phyloP scores from a whole-genome alignment of 2,797 vertebrate genomes.

The Sylvilagus floridanus region DNA sequence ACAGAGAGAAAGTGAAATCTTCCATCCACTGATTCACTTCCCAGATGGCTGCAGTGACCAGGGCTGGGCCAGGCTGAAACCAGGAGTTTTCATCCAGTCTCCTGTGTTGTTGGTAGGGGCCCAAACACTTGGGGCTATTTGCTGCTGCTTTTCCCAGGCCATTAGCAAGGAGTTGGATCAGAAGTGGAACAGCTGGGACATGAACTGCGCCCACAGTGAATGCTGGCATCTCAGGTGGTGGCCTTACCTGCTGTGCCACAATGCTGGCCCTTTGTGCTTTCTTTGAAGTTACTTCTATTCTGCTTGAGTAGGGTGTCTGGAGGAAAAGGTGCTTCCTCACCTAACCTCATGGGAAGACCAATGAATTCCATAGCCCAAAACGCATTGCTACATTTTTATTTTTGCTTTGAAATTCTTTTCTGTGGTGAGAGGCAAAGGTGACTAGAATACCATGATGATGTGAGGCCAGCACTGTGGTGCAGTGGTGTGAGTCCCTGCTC shows the following conservation, averaged over 20 bases:
- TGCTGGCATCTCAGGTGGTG: background rate
- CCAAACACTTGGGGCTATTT: no score
- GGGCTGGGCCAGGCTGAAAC: no score
- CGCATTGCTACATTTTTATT: background rate
- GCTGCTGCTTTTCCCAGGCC: no score
- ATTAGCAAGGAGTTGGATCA: no score
- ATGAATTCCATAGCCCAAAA: background rate
- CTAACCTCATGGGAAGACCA: background rate
- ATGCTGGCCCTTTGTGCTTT: background rate
- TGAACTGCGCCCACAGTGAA: background rate
- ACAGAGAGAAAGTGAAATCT: no score
- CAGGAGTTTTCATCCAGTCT: no score
- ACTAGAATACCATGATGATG: background rate
- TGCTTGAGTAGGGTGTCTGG: background rate
- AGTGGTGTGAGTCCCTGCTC: no score
- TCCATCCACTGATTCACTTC: no score
- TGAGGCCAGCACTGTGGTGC: no score
- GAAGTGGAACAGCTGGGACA: background rate
- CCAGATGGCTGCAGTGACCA: no score
- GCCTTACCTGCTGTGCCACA: no score
- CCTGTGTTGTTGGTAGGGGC: no score
- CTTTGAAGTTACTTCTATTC: slow-evolving; percentile 13
- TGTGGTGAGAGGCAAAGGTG: slow-evolving; percentile 44
- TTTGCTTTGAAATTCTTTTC: slow-evolving; percentile 35
- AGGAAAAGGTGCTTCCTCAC: background rate